Evolutionary conservation across 2,797 vertebrate genomes (phyloP), one percentile per base, ranked within the genome.

Genomic region (Cercopithecus diana): DNA sequence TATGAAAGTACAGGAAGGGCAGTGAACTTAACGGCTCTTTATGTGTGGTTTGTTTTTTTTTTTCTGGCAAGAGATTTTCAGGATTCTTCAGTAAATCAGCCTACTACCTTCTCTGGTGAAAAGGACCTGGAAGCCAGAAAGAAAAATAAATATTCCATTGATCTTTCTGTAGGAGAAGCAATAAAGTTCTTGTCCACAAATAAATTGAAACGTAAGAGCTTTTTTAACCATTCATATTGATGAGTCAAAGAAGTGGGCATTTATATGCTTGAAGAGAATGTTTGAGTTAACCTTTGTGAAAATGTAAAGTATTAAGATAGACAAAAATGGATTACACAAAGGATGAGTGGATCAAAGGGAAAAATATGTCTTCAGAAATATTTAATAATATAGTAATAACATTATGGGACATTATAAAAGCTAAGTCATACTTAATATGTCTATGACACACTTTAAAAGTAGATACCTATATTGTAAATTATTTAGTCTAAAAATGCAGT

Each of bases 181-280:
- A 93, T 94, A 95, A 94, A 96, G 80, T 15, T 92, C 33, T 91
- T 72, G 22, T 17, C 67, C 28, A 52, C 61, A 95, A 96, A 96
- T 95, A 97, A 88, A 85, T 17, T 82, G 67, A 96, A 95, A 93
- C 90, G 4, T 52, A 89, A 94, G 61, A 93, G 17, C 88, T 96
- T 93, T 73, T 95, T 93, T 70, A 95, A 95, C 75, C 55, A 58
- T 93, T 97, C 75, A 22, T 58, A 72, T 55, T 73, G 24, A 15
- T 57, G 76, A 48, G 58, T 57, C 84, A 80, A 85, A 96, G 22
- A 93, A n/a, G 10, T 48, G 30, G 48, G n/a, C 67, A 41, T 81
- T 83, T 75, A 83, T 52, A 58, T 30, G 30, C 30, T 67, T 94
- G 93, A 70, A 91, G 93, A 85, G 64, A 79, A 96, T 36, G 55